Base-by-base conservation (phyloP, 2,888 invertebrate genomes). In the Nemurella pictetii region DNA sequence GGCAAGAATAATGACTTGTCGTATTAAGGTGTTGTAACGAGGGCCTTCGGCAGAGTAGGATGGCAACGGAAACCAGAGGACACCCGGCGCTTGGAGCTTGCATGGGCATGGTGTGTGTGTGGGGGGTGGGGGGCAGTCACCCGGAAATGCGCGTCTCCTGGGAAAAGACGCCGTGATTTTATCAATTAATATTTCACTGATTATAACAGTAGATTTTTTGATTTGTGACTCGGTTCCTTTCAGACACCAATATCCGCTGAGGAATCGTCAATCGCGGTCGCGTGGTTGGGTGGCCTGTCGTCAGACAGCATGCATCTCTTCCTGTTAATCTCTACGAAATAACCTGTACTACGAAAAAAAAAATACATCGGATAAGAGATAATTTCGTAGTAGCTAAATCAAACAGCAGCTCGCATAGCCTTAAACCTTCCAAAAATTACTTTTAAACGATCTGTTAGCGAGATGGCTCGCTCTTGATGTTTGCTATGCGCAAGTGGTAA, bases 1-100 rank as follows among this genome's bases (percentile, higher is more conserved):
- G 72, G 72, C 9, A 55, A 55, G 29, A 82, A 82, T 82, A 82
- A 82, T 82, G 82, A 82, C 27, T 82, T 72, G 82, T 78, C 78
- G 28, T 30, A n/a, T n/a, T 75, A 75, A 75, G 75, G 75, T n/a
- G 75, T 75, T 75, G 75, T 75, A 75, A 27, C 75, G 75, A 27
- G 75, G 9, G 55, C 55, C 55, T 55, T 55, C 55, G 55, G 55
- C 55, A 20, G 55, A 20, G 9, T 20, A 2, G 55, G 55, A 55
- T 12, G 55, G 55, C 55, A 55, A 55, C 55, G 55, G 55, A 55
- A 55, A 55, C 55, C 20, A 20, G 55, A 20, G 55, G 55, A 55
- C 55, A 55, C 55, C 55, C 55, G 55, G 3, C 55, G 15, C n/a
- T n/a, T n/a, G 12, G 3, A 12, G 5, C 55, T 55, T 1, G 5